Percentiles rank a stretch among this genome's conserved stretches.
phyloP scores from a whole-genome alignment of 1,140 invertebrate genomes.

The Brachionus paranguensis region DNA sequence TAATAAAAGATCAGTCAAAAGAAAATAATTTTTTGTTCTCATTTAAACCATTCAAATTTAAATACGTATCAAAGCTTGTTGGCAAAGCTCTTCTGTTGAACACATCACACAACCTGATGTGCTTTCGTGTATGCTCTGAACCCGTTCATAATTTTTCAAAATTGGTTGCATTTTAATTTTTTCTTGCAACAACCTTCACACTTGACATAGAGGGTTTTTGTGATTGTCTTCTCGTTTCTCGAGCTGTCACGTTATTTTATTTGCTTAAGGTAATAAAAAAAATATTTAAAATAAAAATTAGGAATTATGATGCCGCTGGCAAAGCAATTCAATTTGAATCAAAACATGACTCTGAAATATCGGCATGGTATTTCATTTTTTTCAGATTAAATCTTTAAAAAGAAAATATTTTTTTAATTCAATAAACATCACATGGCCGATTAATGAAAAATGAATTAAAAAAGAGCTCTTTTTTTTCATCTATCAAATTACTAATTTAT shows the following conservation, averaged over 20 bases:
- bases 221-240: neutral
- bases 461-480: too few species aligned
- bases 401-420: neutral
- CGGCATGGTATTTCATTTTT: neutral
- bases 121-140: neutral
- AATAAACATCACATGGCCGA: too few species aligned
- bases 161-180: neutral
- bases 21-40: neutral
- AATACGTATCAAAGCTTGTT: neutral
- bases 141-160: neutral
- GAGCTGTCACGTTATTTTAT: neutral
- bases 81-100: neutral
- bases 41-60: constrained; percentile 5
- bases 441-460: too few species aligned
- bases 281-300: neutral
- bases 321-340: neutral
- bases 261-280: neutral
- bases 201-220: neutral
- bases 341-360: neutral
- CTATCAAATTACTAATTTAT: too few species aligned
- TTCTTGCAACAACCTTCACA: neutral
- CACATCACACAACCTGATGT: neutral
- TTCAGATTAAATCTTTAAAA: neutral
- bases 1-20: neutral
- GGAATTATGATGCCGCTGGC: neutral